phyloP scores from a whole-genome alignment of 2,113 vertebrate species.

The Callocephalon fimbriatum region DNA sequence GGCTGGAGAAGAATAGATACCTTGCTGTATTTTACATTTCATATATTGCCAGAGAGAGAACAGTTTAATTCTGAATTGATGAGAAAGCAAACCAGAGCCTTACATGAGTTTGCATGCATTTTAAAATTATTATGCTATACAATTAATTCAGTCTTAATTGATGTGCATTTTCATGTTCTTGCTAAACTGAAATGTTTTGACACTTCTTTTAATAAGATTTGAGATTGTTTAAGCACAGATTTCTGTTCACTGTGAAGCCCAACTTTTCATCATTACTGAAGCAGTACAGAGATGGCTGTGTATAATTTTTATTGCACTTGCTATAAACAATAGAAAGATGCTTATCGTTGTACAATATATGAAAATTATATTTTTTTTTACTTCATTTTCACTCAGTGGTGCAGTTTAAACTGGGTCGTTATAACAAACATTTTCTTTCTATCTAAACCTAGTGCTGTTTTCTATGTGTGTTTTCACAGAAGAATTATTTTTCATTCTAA shows the following conservation, averaged over 20 bases:
- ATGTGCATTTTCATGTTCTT: background rate
- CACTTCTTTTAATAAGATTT: background rate
- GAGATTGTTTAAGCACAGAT: background rate
- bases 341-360: background rate
- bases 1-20: background rate
- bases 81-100: background rate
- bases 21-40: background rate
- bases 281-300: background rate
- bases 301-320: background rate
- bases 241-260: background rate
- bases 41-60: background rate
- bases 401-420: background rate
- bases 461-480: background rate
- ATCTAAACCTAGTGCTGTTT: background rate
- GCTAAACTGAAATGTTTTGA: background rate
- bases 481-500: background rate
- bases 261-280: background rate
- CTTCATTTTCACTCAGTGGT: background rate
- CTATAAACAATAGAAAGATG: background rate
- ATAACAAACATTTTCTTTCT: background rate
- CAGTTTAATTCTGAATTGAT: background rate
- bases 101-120: background rate
- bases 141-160: background rate
- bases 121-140: background rate
- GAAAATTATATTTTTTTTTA: background rate